These are phyloP conservation scores for Rhabdomys dilectus DNA, from an alignment of 2,113 vertebrate species.

Conservation along the genomic window DNA sequence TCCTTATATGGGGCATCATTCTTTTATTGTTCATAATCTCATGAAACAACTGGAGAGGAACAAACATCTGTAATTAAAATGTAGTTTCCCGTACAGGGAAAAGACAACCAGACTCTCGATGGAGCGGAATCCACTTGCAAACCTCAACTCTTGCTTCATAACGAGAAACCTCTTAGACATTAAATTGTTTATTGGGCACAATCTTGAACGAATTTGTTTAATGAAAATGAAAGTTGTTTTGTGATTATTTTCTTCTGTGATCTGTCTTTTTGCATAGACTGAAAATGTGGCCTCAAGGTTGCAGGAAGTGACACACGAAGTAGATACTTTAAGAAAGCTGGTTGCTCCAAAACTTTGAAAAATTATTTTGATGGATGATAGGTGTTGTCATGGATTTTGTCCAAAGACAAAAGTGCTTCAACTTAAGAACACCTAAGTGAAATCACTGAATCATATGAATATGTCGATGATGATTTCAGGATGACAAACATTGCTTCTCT, in stretches of 20 bases:
- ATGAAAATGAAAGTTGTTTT: constrained; percentile 37
- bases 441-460: neutral
- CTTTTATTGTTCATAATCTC: constrained; percentile 52
- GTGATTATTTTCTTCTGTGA: constrained; percentile 28
- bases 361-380: constrained; percentile 32
- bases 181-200: constrained; percentile 11
- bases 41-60: constrained; percentile 35
- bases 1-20: neutral
- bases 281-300: neutral
- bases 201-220: constrained; percentile 21
- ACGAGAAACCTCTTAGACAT: constrained; percentile 29
- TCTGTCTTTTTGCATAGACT: constrained; percentile 33
- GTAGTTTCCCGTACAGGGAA: neutral
- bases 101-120: neutral
- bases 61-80: constrained; percentile 32
- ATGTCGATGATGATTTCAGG: neutral
- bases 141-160: constrained; percentile 47
- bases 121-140: neutral
- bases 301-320: neutral
- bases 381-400: constrained; percentile 8
- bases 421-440: neutral
- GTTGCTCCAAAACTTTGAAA: constrained; percentile 1
- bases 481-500: constrained; percentile 42
- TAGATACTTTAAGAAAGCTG: neutral
- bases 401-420: constrained; percentile 32